Conservation (phyloP, 2,888 invertebrate genomes). For the Oligia fasciuncula region DNA sequence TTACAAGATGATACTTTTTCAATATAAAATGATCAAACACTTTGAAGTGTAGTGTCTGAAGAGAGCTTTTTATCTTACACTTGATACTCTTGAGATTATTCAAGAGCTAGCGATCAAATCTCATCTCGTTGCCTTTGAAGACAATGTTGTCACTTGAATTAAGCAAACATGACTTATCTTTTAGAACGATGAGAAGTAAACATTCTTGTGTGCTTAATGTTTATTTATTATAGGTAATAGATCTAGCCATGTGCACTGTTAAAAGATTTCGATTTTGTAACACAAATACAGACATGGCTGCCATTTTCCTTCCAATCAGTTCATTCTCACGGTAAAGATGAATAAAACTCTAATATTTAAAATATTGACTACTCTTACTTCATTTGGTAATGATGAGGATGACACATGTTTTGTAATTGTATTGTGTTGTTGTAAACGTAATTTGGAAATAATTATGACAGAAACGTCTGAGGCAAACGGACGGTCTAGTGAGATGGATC, state of each 20-base stretch:
- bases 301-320: constrained; percentile 26
- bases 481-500: not conserved
- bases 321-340: not conserved
- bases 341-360: not conserved
- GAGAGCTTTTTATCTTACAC: constrained; percentile 41
- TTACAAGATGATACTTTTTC: not conserved
- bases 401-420: constrained; percentile 10
- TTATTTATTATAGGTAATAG: constrained; percentile 12
- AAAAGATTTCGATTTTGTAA: constrained; percentile 4
- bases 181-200: constrained; percentile 11
- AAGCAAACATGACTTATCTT: constrained; percentile 9
- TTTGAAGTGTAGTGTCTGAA: constrained; percentile 14
- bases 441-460: constrained; percentile 17
- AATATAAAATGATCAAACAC: constrained; percentile 21
- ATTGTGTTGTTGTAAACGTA: constrained; percentile 33
- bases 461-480: not conserved
- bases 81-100: constrained; percentile 51
- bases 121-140: constrained; percentile 27
- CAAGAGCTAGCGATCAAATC: constrained; percentile 53
- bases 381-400: constrained; percentile 1
- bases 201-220: not conserved
- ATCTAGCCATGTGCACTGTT: constrained; percentile 8
- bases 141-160: constrained; percentile 41
- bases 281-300: constrained; percentile 31
- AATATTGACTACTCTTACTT: not conserved